Evolutionary conservation across 2,797 vertebrate genomes (phyloP), one percentile per base, ranked within the genome.

Genomic region (Alca torda): DNA sequence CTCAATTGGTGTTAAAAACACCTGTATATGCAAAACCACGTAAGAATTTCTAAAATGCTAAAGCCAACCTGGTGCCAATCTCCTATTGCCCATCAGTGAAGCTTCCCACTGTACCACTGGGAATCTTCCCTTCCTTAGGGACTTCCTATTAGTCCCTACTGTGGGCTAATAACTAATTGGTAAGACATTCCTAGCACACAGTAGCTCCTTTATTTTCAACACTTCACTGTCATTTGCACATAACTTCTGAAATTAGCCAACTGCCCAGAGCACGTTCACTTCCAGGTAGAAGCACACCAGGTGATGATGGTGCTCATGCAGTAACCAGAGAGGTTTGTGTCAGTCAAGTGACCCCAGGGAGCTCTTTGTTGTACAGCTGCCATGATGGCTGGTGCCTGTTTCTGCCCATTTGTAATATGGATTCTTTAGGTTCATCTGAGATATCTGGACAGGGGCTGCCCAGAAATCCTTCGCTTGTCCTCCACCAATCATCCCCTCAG

Each of bases 1-100:
- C 68, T 23, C 9, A n/a, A 3, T 37, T 77, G 67, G 3, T 39
- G 31, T 37, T 67, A 30, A 83, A 48, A n/a, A 17, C 16, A 54
- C 5, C 19, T 75, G 31, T 10, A 26, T 15, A 12, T 2, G 2
- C 11, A 10, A 2, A 72, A 46, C 7, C 53, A 4, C 2, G 0
- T 7, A 11, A 53, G 15, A 39, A 46, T 39, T 81, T 48, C 56
- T 20, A 74, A 80, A 91, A 72, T 43, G 3, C 21, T 89, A 2
- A 69, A 57, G n/a, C 9, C 12, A 41, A 45, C 4, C 31, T 72
- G 7, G 3, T 41, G 9, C 24, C 28, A 59, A 5, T 13, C 25
- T 61, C 39, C 26, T 46, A 2, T 8, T 63, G 6, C 6, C 26
- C 18, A 54, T 19, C 31, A 59, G 4, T 9, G 14, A 76, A 24